Percentiles rank a stretch among this genome's conserved stretches.
Evolutionary conservation across 2,797 vertebrate genomes (phyloP).

Genomic region (Poeciliopsis infans): DNA sequence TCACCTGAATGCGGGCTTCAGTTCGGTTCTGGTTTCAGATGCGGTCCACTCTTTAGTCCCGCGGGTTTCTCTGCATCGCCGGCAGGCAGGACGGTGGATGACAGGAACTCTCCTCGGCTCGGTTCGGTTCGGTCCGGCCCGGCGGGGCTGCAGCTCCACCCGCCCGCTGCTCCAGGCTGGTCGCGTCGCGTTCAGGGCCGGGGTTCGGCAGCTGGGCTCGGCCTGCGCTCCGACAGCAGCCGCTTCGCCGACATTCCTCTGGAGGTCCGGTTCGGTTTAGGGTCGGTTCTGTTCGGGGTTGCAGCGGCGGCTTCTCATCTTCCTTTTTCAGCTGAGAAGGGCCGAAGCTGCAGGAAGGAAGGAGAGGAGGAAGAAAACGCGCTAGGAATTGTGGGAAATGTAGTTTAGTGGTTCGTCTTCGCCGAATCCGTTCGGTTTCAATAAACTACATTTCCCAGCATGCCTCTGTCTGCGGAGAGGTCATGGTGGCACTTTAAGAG

Average conservation of each 20-base stretch:
- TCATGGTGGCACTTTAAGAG: slow-evolving; percentile 44
- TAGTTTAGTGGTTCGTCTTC: not conserved
- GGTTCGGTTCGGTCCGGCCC: slow-evolving; percentile 23
- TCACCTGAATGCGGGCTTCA: slow-evolving; percentile 48
- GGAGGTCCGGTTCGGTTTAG: slow-evolving; percentile 45
- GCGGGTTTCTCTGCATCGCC: slow-evolving; percentile 42
- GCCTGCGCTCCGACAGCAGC: slow-evolving; percentile 51
- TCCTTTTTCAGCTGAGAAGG: slow-evolving; percentile 75
- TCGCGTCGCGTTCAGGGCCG: slow-evolving; percentile 63
- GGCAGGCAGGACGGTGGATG: slow-evolving; percentile 15
- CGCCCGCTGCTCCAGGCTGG: slow-evolving; percentile 62
- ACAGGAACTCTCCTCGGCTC: slow-evolving; percentile 19
- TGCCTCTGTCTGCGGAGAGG: slow-evolving; percentile 27
- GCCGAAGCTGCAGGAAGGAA: slow-evolving; percentile 72
- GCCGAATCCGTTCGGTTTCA: rapidly evolving
- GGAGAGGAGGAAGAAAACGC: slow-evolving; percentile 62
- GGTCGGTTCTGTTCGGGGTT: slow-evolving; percentile 35
- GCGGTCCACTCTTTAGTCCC: slow-evolving; percentile 39
- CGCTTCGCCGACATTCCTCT: slow-evolving; percentile 52
- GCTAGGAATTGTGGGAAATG: slow-evolving; percentile 63
- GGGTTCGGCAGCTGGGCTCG: slow-evolving; percentile 43
- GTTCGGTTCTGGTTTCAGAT: slow-evolving; percentile 34
- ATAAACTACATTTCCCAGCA: slow-evolving; percentile 65
- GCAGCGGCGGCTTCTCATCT: slow-evolving; percentile 61
- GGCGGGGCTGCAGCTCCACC: slow-evolving; percentile 59